Base-by-base conservation (phyloP, 1,140 invertebrate species). In the Nymphalis io region DNA sequence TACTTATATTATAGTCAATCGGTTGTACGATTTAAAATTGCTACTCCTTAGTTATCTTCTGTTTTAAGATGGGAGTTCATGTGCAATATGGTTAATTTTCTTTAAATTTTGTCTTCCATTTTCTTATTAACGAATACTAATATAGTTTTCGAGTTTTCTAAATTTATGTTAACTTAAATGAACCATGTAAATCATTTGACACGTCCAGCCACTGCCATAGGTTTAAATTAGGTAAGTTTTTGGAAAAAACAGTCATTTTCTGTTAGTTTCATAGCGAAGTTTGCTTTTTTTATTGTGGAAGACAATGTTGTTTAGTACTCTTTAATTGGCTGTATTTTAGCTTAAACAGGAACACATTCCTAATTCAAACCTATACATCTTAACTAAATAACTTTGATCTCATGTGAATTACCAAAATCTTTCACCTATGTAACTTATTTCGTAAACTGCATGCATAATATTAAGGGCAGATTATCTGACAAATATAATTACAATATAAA, bases 191-290 rank as follows among this genome's bases (percentile, higher is more conserved):
- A 67, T 67, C 48, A 62, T 67, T 67, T 57, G 44, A 78, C 69
- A 69, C 71, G 71, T 81, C 79, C 78, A 80, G 72, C 79, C 85
- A 86, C 85, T 88, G 84, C 84, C 85, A 85, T 88, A 86, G 82
- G 76, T 80, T 80, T 81, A 86, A 33, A 79, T 71, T 69, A 75
- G 71, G 65, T 75, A 68, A 72, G 68, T 65, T 68, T 42, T 27
- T 18, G 48, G 51, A 38, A 46, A 65, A 39, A 58, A 23, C 53
- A 70, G 42, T 44, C 20, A 59, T 38, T 48, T 59, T 6, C 16
- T 13, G 8, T 59, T 65, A 60, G 18, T 64, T 38, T 62, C 39
- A 39, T 33, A n/a, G 40, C 33, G 58, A 16, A n/a, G 51, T 60
- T 40, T 27, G 13, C 13, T 55, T 51, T 44, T 27, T 53, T 38